Conservation (phyloP, 2,888 invertebrate species). For the Sphaerophoria taeniata region DNA sequence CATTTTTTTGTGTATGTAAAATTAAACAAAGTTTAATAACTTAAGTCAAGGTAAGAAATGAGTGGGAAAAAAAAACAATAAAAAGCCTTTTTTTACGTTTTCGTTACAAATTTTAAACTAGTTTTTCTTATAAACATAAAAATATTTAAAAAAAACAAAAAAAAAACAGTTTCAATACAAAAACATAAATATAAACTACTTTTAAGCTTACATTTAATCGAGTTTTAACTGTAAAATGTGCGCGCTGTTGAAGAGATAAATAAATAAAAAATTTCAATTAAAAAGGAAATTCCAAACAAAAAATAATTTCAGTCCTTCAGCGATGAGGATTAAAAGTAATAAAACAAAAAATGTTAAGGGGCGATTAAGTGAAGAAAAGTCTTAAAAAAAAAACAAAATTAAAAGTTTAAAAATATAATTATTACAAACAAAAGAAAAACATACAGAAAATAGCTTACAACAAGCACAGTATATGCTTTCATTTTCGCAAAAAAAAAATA, state of each 20-base stretch:
- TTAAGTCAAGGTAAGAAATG: conserved; percentile 51
- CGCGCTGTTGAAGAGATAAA: conserved; percentile 44
- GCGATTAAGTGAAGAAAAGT: conserved; percentile 37
- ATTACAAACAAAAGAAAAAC: conserved; percentile 35
- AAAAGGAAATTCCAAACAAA: conserved; percentile 30
- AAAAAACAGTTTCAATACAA: conserved; percentile 70
- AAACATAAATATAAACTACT: conserved; percentile 68
- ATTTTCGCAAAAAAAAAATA: conserved; percentile 66
- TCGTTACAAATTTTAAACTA: conserved; percentile 53
- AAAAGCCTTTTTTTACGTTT: not conserved
- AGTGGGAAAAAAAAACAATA: conserved; percentile 36
- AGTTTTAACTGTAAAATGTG: conserved; percentile 44
- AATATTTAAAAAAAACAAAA: conserved; percentile 36
- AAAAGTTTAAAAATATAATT: conserved; percentile 44
- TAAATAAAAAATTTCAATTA: conserved; percentile 27
- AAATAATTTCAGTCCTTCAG: conserved; percentile 35
- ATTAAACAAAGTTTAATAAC: conserved; percentile 14
- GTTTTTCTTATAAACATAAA: conserved; percentile 37
- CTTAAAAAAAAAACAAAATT: conserved; percentile 18
- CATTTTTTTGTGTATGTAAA: conserved; percentile 52
- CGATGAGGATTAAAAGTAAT: conserved; percentile 37
- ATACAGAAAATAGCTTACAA: conserved; percentile 56
- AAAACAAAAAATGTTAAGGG: conserved; percentile 52
- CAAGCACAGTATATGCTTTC: conserved; percentile 71
- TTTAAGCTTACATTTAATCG: conserved; percentile 71